Conservation (phyloP, 1,140 invertebrate species). For the Procambarus virginalis region DNA sequence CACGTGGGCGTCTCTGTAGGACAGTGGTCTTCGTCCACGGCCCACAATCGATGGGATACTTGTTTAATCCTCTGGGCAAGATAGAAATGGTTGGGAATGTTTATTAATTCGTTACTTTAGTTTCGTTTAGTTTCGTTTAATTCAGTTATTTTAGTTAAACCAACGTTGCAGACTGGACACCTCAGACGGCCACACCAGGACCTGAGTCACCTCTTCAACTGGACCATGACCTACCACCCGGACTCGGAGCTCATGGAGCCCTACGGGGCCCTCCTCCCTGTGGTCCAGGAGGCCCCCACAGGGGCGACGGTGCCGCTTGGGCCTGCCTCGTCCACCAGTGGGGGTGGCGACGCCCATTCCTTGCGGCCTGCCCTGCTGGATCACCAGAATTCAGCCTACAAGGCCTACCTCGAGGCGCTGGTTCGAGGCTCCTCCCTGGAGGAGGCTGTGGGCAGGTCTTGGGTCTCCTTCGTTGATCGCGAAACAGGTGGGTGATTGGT, state of each 20-base stretch:
- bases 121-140: too few relatives aligned
- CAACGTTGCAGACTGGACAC: neutral
- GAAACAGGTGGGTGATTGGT: neutral
- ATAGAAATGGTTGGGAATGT: too few relatives aligned
- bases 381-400: neutral
- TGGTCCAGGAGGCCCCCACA: neutral
- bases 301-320: too few relatives aligned
- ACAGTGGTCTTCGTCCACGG: too few relatives aligned
- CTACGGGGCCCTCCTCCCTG: slow-evolving; percentile 47
- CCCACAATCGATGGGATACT: too few relatives aligned
- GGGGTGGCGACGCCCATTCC: neutral
- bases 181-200: neutral
- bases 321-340: neutral
- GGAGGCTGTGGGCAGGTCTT: neutral
- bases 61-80: too few relatives aligned
- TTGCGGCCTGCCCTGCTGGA: slow-evolving; percentile 19
- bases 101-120: too few relatives aligned
- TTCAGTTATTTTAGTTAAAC: too few relatives aligned
- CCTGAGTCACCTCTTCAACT: slow-evolving; percentile 55
- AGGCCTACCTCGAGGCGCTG: slow-evolving; percentile 14
- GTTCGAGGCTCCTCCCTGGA: neutral
- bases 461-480: slow-evolving; percentile 31
- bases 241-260: slow-evolving; percentile 49
- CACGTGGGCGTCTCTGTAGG: too few relatives aligned
- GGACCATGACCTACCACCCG: slow-evolving; percentile 60